Conservation (phyloP, 2,888 invertebrate genomes). For the Agelastica alni region DNA sequence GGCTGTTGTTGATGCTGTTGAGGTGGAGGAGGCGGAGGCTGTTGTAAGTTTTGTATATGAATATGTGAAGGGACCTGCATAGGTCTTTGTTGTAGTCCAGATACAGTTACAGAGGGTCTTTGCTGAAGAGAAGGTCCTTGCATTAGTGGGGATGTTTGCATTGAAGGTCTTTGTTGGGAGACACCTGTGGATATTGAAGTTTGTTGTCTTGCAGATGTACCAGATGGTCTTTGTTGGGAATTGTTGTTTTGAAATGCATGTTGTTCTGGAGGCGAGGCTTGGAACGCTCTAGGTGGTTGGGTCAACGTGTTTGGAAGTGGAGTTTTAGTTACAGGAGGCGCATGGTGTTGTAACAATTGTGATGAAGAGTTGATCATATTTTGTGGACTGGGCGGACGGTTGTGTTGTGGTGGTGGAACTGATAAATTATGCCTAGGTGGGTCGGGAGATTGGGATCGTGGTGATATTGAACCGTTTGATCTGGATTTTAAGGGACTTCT, state of each 20-base stretch:
- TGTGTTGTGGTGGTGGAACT: slow-evolving; percentile 19
- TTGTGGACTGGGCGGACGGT: slow-evolving; percentile 15
- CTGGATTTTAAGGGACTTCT: slow-evolving; percentile 16
- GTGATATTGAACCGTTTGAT: slow-evolving; percentile 24
- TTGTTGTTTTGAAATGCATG: background rate
- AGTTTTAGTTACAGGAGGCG: slow-evolving; percentile 7
- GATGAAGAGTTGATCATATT: slow-evolving; percentile 20
- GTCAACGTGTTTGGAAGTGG: slow-evolving; percentile 7
- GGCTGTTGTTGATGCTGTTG: slow-evolving; percentile 23
- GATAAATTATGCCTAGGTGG: slow-evolving; percentile 16
- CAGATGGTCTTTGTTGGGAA: slow-evolving; percentile 1
- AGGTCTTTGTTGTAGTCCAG: background rate
- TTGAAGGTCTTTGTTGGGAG: slow-evolving; percentile 15
- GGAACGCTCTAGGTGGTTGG: slow-evolving; percentile 12
- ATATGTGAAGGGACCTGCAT: slow-evolving; percentile 12
- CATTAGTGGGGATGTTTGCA: slow-evolving; percentile 12
- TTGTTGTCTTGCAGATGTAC: slow-evolving; percentile 2
- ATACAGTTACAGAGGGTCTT: background rate
- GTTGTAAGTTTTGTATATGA: slow-evolving; percentile 21
- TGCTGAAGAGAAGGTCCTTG: slow-evolving; percentile 16
- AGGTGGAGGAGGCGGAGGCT: slow-evolving; percentile 26
- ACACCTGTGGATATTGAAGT: slow-evolving; percentile 42
- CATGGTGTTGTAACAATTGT: slow-evolving; percentile 22
- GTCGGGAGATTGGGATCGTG: slow-evolving; percentile 27
- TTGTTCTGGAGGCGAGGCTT: slow-evolving; percentile 6